These are phyloP conservation scores for Paralinhomoeus sp. DNA, from an alignment of 2,888 invertebrate genomes.

Conservation along the genomic window DNA sequence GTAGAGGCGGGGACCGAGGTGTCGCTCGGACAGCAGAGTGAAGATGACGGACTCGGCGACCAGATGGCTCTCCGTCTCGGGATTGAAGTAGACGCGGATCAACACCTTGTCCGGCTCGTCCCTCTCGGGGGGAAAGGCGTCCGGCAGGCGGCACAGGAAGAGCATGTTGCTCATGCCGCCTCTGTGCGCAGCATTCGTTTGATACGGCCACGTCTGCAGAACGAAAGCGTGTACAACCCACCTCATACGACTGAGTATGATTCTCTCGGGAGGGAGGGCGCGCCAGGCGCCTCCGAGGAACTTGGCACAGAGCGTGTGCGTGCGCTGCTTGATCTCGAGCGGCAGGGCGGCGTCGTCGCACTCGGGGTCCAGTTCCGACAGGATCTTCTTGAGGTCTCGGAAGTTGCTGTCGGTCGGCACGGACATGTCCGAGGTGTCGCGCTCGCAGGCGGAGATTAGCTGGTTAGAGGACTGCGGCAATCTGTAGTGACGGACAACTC, in stretches of 20 bases:
- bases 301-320: conserved; percentile 7
- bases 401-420: conserved; percentile 2
- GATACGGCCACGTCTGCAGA: too few species aligned
- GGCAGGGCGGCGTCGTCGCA: neutral
- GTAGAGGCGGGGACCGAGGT: conserved; percentile 72
- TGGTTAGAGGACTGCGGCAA: too few species aligned
- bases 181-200: too few species aligned
- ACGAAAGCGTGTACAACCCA: too few species aligned
- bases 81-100: conserved; percentile 76
- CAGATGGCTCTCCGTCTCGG: conserved; percentile 51
- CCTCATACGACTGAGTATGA: conserved; percentile 21
- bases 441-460: too few species aligned
- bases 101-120: conserved; percentile 46
- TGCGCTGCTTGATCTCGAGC: conserved; percentile 2
- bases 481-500: too few species aligned
- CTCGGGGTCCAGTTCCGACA: conserved; percentile 1
- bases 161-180: conserved; percentile 88
- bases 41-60: conserved; percentile 91
- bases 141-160: conserved; percentile 68
- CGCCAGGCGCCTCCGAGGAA: conserved; percentile 25
- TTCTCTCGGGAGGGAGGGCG: conserved; percentile 16
- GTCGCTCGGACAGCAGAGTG: conserved; percentile 72
- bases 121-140: conserved; percentile 32
- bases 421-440: too few species aligned
- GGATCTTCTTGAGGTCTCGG: conserved; percentile 5